A percentile compares a stretch with the other conserved stretches of the same genome.
Evolutionary conservation across 1,140 invertebrate genomes (phyloP).

Genomic region (Calosoma granatense): DNA sequence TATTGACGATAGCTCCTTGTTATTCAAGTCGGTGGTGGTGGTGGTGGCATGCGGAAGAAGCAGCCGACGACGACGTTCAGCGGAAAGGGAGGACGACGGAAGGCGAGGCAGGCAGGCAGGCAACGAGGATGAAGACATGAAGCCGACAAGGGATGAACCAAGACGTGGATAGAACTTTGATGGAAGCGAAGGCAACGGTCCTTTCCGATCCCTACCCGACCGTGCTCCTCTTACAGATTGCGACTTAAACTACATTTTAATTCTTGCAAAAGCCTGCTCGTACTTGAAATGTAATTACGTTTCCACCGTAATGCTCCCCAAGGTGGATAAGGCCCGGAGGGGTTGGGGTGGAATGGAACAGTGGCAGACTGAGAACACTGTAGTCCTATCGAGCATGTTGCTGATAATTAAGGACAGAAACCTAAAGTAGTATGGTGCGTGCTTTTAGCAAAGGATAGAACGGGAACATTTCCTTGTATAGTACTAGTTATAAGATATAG

Average conservation of each 20-base stretch:
- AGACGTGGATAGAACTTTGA: conserved; percentile 7
- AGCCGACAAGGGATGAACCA: conserved; percentile 8
- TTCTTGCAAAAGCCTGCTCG: neutral
- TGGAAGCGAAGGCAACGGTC: neutral
- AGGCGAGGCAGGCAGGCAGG: neutral
- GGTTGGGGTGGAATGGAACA: neutral
- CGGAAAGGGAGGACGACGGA: neutral
- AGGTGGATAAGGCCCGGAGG: neutral
- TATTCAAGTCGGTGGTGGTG: neutral
- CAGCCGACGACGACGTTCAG: neutral
- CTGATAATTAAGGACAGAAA: conserved; percentile 5
- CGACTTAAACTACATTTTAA: conserved; percentile 9
- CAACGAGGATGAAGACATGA: conserved; percentile 2
- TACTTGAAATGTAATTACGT: conserved; percentile 9
- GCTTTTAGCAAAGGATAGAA: too few species aligned
- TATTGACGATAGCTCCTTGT: conserved; percentile 6
- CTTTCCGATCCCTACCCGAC: neutral
- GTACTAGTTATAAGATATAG: too few species aligned
- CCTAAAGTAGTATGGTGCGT: neutral
- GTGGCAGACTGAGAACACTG: neutral
- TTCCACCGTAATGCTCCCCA: neutral
- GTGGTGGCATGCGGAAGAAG: neutral
- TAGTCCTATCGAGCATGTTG: neutral
- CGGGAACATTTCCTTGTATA: too few species aligned
- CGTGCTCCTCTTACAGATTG: conserved; percentile 3